Conservation (phyloP, 2,113 vertebrate genomes). For the Psittacus erithacus region DNA sequence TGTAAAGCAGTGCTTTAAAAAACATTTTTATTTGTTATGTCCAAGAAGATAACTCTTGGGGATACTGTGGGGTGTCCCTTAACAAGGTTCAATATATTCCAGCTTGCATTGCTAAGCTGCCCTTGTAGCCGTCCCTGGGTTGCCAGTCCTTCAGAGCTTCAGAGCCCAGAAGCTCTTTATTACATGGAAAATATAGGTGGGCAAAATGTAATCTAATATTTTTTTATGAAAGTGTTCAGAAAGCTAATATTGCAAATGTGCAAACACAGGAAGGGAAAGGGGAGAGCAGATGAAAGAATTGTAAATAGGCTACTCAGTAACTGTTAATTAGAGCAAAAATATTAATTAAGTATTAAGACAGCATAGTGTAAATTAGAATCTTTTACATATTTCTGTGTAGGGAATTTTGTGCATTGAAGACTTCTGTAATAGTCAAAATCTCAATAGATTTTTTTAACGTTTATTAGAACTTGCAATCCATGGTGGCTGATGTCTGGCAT, state of each 20-base stretch:
- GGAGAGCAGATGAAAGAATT: neutral
- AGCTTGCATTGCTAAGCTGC: neutral
- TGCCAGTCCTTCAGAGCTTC: neutral
- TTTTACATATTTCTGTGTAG: constrained; percentile 35
- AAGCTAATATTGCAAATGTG: neutral
- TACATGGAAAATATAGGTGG: neutral
- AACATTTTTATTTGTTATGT: neutral
- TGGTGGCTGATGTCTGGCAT: constrained; percentile 22
- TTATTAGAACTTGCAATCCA: constrained; percentile 48
- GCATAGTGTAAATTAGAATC: constrained; percentile 22
- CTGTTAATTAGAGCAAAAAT: constrained; percentile 51
- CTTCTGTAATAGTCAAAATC: constrained; percentile 41
- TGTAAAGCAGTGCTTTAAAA: neutral
- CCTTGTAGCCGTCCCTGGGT: neutral
- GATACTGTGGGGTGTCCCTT: neutral
- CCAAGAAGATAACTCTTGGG: neutral
- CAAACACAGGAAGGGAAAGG: neutral
- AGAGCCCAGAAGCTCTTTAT: neutral
- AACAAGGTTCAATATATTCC: neutral
- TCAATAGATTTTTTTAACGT: constrained; percentile 15
- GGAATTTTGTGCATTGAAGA: constrained; percentile 49
- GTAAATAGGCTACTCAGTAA: neutral
- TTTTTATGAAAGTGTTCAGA: neutral
- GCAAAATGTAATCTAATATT: neutral
- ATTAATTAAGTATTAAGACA: constrained; percentile 53